phyloP scores from a whole-genome alignment of 2,797 vertebrate genomes.

The Zonotrichia albicollis region DNA sequence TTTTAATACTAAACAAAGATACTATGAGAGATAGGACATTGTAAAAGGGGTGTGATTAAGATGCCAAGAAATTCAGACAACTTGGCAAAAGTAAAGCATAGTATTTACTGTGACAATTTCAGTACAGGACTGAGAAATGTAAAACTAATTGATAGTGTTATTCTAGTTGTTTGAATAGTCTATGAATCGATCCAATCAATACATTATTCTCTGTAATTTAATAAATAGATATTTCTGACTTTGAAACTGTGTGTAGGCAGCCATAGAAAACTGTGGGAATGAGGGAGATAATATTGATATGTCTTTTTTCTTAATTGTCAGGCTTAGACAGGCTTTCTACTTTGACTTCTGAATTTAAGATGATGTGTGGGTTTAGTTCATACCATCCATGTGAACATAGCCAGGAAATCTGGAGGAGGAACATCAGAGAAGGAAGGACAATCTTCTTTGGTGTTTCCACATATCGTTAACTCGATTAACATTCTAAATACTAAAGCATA shows the following conservation, averaged over 20 bases:
- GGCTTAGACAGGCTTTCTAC: not conserved
- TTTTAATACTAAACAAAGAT: not conserved
- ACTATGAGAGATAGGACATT: not conserved
- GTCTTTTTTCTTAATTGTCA: not conserved
- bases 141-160: not conserved
- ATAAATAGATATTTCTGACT: not conserved
- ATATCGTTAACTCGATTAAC: not conserved
- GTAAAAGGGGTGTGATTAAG: not conserved
- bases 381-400: not conserved
- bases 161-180: not conserved
- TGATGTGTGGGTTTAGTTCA: not conserved
- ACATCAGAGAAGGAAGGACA: not conserved
- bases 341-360: not conserved
- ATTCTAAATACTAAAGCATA: not conserved
- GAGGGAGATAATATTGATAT: not conserved
- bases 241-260: not conserved
- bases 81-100: not conserved
- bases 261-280: not conserved
- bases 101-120: not conserved
- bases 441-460: not conserved
- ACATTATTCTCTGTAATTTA: not conserved
- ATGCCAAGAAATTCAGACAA: not conserved
- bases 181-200: not conserved
- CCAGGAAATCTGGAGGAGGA: not conserved
- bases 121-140: not conserved